These are phyloP conservation scores for Takifugu ocellatus DNA, from an alignment of 2,797 vertebrate genomes.

Conservation along the genomic window DNA sequence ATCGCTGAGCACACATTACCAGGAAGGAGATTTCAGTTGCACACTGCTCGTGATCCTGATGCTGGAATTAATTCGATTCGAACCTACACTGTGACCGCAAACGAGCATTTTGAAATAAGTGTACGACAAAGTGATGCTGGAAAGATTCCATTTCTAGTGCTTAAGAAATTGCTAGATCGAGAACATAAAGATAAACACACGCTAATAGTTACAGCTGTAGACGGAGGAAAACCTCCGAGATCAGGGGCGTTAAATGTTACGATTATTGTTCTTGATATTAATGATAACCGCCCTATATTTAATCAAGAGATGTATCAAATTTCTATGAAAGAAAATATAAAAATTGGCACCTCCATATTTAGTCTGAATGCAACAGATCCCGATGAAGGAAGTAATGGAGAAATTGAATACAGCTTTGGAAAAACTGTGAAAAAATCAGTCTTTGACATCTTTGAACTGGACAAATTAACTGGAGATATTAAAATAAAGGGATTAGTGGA, in stretches of 20 bases:
- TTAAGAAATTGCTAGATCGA: conserved; percentile 65
- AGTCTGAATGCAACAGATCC: conserved; percentile 54
- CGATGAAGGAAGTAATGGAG: conserved; percentile 54
- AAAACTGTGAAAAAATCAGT: conserved; percentile 33
- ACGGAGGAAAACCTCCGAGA: conserved; percentile 60
- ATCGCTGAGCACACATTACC: neutral
- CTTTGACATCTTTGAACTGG: conserved; percentile 44
- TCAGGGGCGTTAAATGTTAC: conserved; percentile 46
- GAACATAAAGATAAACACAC: conserved; percentile 37
- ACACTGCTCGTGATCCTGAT: conserved; percentile 16
- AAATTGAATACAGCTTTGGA: conserved; percentile 53
- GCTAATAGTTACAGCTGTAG: conserved; percentile 49
- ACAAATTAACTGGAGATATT: conserved; percentile 53
- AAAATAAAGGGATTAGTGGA: conserved; percentile 48
- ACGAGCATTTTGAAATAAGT: neutral
- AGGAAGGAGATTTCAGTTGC: conserved; percentile 1
- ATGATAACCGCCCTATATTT: conserved; percentile 59
- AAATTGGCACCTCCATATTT: conserved; percentile 19
- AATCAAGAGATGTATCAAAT: conserved; percentile 48
- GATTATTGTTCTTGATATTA: conserved; percentile 50
- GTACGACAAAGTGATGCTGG: neutral
- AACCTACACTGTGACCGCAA: neutral
- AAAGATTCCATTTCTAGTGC: conserved; percentile 25
- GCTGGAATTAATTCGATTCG: neutral
- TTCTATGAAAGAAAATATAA: conserved; percentile 49